Evolutionary conservation across 2,888 invertebrate genomes (phyloP), one percentile per base, ranked within the genome.

Genomic region (Taenaris catops): DNA sequence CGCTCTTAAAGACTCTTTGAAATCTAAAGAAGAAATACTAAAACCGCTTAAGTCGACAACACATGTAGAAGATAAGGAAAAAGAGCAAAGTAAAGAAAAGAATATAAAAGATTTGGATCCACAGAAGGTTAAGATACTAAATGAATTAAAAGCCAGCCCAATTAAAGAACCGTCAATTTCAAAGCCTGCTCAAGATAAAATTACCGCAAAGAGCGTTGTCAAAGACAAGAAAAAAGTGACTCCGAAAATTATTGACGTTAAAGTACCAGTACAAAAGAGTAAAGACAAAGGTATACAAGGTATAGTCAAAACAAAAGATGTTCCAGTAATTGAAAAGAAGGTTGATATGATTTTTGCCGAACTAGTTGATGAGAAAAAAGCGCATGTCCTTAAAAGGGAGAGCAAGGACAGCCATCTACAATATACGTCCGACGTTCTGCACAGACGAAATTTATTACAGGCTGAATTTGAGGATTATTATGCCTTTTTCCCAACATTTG

Each of bases 401-500:
- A 32, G 59, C 42, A 58, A 53, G 49, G 65, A 65, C 34, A 65
- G 58, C 49, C 49, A 72, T 58, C 54, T 68, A 41, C 74, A 74
- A 50, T 72, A 72, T 35, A 58, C 73, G 52, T 76, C 67, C 26
- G 79, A 81, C 19, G 76, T 78, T 45, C 62, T 83, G 38, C 58
- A 71, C 9, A 63, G 80, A 49, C 72, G 75, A 33, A 83, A 80
- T 55, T 70, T 87, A 45, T 66, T 81, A 9, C 74, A 86, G 60
- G 86, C 88, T 62, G 86, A 87, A 70, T 89, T 91, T 58, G 89
- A 90, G 58, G 88, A 89, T 53, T 79, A 91, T 48, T 89, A 92
- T 61, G 88, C 91, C 51, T 89, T 89, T 58, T 79, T 92, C 46
- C 92, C 92, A 38, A 90, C 90, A 27, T 92, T 92, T 68, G 89